These are phyloP conservation scores for Theocolax elegans DNA, from an alignment of 1,140 invertebrate genomes.

Conservation along the genomic window DNA sequence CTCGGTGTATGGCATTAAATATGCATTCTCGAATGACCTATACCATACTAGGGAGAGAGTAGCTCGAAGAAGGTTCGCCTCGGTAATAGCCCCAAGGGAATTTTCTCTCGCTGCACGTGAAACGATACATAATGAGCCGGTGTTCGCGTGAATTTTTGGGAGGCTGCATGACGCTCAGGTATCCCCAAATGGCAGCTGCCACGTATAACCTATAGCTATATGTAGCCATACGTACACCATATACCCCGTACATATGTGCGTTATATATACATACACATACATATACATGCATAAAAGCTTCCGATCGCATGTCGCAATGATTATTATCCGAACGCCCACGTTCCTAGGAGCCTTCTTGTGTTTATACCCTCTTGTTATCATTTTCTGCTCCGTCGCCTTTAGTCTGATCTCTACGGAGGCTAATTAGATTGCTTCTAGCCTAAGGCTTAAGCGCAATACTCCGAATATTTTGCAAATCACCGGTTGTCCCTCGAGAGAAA, in stretches of 20 bases:
- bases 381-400: not conserved
- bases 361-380: not conserved
- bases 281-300: not conserved
- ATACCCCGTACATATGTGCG: too few relatives aligned
- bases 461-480: conserved; percentile 65
- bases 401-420: not conserved
- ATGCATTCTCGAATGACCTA: too few relatives aligned
- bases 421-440: not conserved
- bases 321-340: not conserved
- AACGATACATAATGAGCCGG: not conserved
- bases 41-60: too few relatives aligned
- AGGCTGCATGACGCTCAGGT: too few relatives aligned
- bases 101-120: not conserved
- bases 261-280: too few relatives aligned
- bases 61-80: too few relatives aligned
- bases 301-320: not conserved
- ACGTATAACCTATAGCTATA: too few relatives aligned
- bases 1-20: too few relatives aligned
- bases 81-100: not conserved
- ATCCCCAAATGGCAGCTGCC: not conserved
- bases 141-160: not conserved
- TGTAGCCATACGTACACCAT: too few relatives aligned
- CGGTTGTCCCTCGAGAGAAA: conserved; percentile 40
- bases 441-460: conserved; percentile 52
- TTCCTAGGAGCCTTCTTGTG: not conserved